Percentiles rank a stretch among this genome's conserved stretches.
These are phyloP conservation scores for Aricia agestis DNA, from an alignment of 1,140 invertebrate genomes.

Conservation along the genomic window DNA sequence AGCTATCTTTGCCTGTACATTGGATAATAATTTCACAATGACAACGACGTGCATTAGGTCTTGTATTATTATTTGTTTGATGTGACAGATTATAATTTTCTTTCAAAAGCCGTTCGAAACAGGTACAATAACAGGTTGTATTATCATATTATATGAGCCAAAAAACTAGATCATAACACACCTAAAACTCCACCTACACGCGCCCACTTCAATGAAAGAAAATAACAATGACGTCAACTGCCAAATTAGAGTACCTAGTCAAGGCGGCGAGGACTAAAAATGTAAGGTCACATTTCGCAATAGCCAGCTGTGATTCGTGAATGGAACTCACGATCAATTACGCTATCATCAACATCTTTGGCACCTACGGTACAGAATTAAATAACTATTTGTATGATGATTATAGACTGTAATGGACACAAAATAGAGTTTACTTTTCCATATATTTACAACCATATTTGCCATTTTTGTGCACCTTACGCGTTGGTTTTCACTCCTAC, in stretches of 20 bases:
- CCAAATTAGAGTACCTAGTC: constrained; percentile 7
- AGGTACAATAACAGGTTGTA: neutral
- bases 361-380: neutral
- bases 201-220: constrained; percentile 9
- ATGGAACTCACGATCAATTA: neutral
- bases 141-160: neutral
- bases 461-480: too few species aligned
- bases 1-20: too few species aligned
- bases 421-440: too few species aligned
- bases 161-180: neutral
- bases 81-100: too few species aligned
- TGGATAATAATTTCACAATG: too few species aligned
- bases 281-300: constrained; percentile 11
- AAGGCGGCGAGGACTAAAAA: neutral
- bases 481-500: too few species aligned
- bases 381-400: too few species aligned
- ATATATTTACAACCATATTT: too few species aligned
- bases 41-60: too few species aligned
- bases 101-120: too few species aligned
- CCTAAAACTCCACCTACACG: neutral
- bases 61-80: too few species aligned
- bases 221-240: constrained; percentile 10
- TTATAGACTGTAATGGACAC: too few species aligned
- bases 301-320: neutral
- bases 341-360: neutral